Percentiles rank a stretch among this genome's conserved stretches.
phyloP scores from a whole-genome alignment of 2,797 vertebrate genomes.

The Oophaga sylvatica region DNA sequence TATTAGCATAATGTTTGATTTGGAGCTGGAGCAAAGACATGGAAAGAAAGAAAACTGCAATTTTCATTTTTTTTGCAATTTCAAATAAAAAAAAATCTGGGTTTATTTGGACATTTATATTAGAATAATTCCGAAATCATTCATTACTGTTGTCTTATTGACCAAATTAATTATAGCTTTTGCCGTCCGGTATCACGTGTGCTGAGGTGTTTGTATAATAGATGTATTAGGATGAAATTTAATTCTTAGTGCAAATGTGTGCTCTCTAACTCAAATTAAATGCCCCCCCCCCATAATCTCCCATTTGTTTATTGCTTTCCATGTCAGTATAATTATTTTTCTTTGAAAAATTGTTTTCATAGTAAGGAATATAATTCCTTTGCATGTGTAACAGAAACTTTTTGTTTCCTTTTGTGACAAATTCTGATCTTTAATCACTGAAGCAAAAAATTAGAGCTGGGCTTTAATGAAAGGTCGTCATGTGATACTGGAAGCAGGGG shows the following conservation, averaged over 20 bases:
- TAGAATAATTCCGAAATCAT: conserved; percentile 67
- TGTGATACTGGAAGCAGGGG: conserved; percentile 70
- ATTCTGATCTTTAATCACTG: conserved; percentile 80
- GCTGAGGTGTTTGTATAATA: conserved; percentile 67
- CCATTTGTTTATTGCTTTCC: conserved; percentile 68
- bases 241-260: conserved; percentile 69
- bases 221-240: conserved; percentile 69
- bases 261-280: conserved; percentile 66
- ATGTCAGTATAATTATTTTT: conserved; percentile 65
- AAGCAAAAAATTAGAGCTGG: conserved; percentile 84
- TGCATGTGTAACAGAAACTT: conserved; percentile 64
- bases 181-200: conserved; percentile 64
- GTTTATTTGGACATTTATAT: conserved; percentile 66
- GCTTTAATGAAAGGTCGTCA: conserved; percentile 78
- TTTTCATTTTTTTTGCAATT: conserved; percentile 58
- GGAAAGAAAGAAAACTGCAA: conserved; percentile 65
- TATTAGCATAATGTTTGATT: conserved; percentile 29
- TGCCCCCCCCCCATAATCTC: conserved; percentile 66
- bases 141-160: conserved; percentile 67
- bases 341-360: conserved; percentile 65
- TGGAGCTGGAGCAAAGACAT: conserved; percentile 50
- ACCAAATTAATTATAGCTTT: conserved; percentile 70
- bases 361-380: conserved; percentile 48
- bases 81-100: conserved; percentile 66
- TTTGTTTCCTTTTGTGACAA: conserved; percentile 78